Base-by-base conservation (phyloP, 1,140 invertebrate genomes). In the Bathynomus jamesi region DNA sequence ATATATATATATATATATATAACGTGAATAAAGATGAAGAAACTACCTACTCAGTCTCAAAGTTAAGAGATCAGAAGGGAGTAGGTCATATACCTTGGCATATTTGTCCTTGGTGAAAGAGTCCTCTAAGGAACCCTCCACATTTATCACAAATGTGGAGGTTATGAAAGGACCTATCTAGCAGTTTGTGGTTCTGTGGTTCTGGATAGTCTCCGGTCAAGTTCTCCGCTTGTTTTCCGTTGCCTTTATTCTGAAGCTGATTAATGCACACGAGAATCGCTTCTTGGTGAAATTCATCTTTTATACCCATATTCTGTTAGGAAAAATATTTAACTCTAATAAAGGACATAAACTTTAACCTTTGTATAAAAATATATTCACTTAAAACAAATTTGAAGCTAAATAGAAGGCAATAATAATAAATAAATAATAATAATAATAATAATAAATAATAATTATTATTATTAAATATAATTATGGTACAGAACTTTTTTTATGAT, bases 111-210 rank as follows among this genome's bases (percentile, higher is more conserved):
- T 91, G 89, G 78, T 89, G 87, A 77, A 89, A 84, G 17, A 91
- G 81, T 31, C 89, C 89, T 75, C 88, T 83, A 63, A 91, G 83
- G 81, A 87, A 90, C 82, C 89, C 89, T 80, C 89, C 86, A 83
- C 90, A 92, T 82, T 89, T 87, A 80, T 89, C 87, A 82, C 90
- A 92, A 75, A 85, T 84, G 80, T 90, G 86, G 77, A 90, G 82
- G 40, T 85, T 84, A 70, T 86, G 87, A 81, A 91, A 91, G 78
- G 86, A 77, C 62, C 61, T 81, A 71, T 83, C 81, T 74, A 53
- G 11, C 40, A 53, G 21, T 53, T 53, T 53, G 21, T 53, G 40
- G 21, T 53, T 53, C 11, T 53, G 40, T 1, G 21, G 11, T 53
- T 53, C 40, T 21, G 40, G 21, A 5, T 53, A 53, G 1, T 79